These are phyloP conservation scores for Tyrannus savana DNA, from an alignment of 2,113 vertebrate species.

Conservation along the genomic window DNA sequence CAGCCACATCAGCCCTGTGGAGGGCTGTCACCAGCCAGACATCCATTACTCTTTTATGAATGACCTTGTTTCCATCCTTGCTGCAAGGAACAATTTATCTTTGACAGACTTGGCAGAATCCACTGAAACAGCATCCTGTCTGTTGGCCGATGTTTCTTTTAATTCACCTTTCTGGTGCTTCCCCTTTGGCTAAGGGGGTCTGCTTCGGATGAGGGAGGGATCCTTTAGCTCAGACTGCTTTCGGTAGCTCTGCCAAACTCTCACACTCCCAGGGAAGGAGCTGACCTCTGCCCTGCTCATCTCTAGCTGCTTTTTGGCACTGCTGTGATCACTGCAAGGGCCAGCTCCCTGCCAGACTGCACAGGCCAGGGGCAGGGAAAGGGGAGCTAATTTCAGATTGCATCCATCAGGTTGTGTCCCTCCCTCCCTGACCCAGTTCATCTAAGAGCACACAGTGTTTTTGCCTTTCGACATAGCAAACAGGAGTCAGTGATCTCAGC, in stretches of 20 bases:
- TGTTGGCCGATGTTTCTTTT: background rate
- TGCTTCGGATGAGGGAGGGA: background rate
- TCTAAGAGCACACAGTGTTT: background rate
- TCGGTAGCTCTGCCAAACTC: background rate
- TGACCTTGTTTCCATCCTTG: slow-evolving; percentile 40
- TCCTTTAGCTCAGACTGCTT: background rate
- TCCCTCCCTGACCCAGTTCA: background rate
- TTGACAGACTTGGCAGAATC: background rate
- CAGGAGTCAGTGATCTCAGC: background rate
- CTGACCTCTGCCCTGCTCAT: background rate
- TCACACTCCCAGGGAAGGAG: background rate
- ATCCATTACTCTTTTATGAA: slow-evolving; percentile 34
- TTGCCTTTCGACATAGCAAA: background rate
- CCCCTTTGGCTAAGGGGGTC: background rate
- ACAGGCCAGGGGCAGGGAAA: background rate
- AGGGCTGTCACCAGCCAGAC: background rate
- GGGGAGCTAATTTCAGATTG: background rate
- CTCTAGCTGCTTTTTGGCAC: background rate
- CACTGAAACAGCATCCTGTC: background rate
- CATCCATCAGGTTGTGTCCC: background rate
- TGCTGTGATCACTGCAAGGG: background rate
- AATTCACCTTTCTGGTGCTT: background rate
- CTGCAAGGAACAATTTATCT: slow-evolving; percentile 38
- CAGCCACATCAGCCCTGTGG: background rate
- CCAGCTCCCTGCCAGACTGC: background rate